Conservation (phyloP, 2,888 invertebrate genomes). For the Augochlorella aurata region DNA sequence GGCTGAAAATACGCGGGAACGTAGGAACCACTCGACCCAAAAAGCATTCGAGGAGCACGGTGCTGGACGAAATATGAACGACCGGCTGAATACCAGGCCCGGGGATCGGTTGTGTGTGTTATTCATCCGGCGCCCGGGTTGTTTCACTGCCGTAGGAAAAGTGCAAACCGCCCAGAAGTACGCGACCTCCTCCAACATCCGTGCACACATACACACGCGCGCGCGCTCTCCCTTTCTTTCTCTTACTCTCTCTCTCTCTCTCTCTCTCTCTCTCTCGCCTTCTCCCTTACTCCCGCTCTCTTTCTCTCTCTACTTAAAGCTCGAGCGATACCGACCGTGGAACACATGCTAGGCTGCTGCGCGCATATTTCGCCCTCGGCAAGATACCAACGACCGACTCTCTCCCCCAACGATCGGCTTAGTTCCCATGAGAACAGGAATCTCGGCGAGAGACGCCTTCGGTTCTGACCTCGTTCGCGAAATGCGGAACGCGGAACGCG, state of each 20-base stretch:
- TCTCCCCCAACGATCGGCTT: conserved; percentile 28
- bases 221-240: neutral
- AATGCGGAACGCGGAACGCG: neutral
- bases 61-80: conserved; percentile 54
- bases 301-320: conserved; percentile 49
- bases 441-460: conserved; percentile 28
- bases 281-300: neutral
- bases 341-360: conserved; percentile 47
- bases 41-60: conserved; percentile 62
- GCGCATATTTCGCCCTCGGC: conserved; percentile 34
- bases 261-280: neutral
- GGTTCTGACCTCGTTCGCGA: conserved; percentile 50
- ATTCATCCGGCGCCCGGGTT: conserved; percentile 50
- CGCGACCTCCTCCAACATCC: conserved; percentile 50
- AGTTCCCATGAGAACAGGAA: conserved; percentile 46
- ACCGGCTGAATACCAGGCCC: conserved; percentile 45
- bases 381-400: conserved; percentile 27
- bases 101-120: conserved; percentile 47
- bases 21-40: conserved; percentile 67
- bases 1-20: conserved; percentile 56
- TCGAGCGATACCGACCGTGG: conserved; percentile 54
- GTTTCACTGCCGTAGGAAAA: conserved; percentile 45
- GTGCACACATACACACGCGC: conserved; percentile 33
- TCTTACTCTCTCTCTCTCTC: too few relatives aligned
- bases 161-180: conserved; percentile 39